phyloP scores from a whole-genome alignment of 2,888 invertebrate genomes.

The Rhyacophila evoluta region DNA sequence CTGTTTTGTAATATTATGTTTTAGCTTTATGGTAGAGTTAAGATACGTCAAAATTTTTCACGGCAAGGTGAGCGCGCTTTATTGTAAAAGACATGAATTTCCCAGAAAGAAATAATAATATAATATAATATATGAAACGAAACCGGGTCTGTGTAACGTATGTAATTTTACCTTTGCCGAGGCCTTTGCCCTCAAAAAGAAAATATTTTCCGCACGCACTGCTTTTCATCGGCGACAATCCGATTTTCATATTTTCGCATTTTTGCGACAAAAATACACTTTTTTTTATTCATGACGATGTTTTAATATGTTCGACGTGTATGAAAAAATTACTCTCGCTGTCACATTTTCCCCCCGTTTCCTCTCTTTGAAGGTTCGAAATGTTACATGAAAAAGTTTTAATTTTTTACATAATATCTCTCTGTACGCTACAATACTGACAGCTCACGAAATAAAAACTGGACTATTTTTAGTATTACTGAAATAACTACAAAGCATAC shows the following conservation, averaged over 20 bases:
- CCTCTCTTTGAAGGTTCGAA: neutral
- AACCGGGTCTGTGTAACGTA: neutral
- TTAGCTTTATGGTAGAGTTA: neutral
- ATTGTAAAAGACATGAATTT: neutral
- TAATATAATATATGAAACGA: neutral
- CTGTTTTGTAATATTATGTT: no score
- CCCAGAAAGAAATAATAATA: neutral
- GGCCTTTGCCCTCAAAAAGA: neutral
- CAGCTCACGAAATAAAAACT: no score
- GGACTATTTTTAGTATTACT: no score
- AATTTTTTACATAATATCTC: neutral
- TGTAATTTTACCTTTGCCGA: neutral
- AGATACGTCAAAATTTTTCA: neutral
- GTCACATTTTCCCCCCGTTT: neutral
- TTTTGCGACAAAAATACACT: neutral
- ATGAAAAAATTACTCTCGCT: neutral
- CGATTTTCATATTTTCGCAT: slow-evolving; percentile 15
- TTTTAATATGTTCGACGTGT: slow-evolving; percentile 9
- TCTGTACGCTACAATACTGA: neutral
- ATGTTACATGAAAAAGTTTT: neutral
- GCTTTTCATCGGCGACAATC: slow-evolving; percentile 12
- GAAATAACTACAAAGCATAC: no score
- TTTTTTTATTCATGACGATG: slow-evolving; percentile 3
- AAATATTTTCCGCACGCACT: slow-evolving; percentile 11
- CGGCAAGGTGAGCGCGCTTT: neutral